phyloP scores from a whole-genome alignment of 1,140 invertebrate species.

The Apis mellifera region Amel_HAv3.1 CM009931.2:2250501-2251000 shows the following conservation, averaged over 20 bases:
- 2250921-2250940: slow-evolving; percentile 4
- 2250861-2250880: neutral
- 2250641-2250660: neutral
- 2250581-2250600: too few species aligned
- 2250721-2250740: neutral
- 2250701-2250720: neutral
- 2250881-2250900: slow-evolving; percentile 2
- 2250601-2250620: neutral
- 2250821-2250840: neutral
- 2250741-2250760: neutral
- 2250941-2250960: neutral
- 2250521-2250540: neutral
- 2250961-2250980: neutral
- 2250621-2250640: neutral
- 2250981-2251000: neutral
- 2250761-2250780: neutral
- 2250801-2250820: neutral
- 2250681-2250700: neutral
- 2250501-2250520: slow-evolving; percentile 19
- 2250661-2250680: too few species aligned
- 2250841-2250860: slow-evolving; percentile 23
- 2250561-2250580: neutral
- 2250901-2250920: neutral
- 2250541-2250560: neutral
- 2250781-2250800: neutral